Evolutionary conservation across 2,888 invertebrate genomes (phyloP), one percentile per base, ranked within the genome.

Genomic region (Cordylochernes scorpioides): DNA sequence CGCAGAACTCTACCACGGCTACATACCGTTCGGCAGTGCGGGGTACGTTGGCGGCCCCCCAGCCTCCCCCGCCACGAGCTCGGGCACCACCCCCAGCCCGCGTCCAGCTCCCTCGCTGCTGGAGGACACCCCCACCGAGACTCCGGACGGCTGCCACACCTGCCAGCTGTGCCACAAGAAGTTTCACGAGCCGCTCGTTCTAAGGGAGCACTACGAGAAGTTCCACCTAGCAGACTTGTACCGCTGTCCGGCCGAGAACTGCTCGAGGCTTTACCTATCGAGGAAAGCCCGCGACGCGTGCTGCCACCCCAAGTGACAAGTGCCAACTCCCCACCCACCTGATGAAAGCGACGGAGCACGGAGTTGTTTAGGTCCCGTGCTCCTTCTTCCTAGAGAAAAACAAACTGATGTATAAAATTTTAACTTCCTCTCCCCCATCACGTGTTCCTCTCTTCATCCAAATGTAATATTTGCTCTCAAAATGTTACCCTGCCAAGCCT

Each of bases 241-340:
- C 45, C 62, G 65, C 37, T 75, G 75, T 55, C 66, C 68, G n/a
- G 59, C 71, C 28, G 63, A 62, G 33, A 72, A 72, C 9, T 74
- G 75, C 53, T 67, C 65, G 28, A 68, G 71, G 43, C 67, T 71
- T 27, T 77, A 75, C 54, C 66, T 70, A 35, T 72, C 74, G 8
- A 61, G 69, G 42, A 71, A 72, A 39, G 68, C 69, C 41, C 62
- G 75, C n/a, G n/a, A n/a, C n/a, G n/a, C n/a, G n/a, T n/a, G n/a
- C n/a, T n/a, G n/a, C n/a, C n/a, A n/a, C n/a, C n/a, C n/a, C n/a
- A n/a, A n/a, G n/a, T n/a, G n/a, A n/a, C n/a, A n/a, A n/a, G n/a
- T n/a, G n/a, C n/a, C n/a, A n/a, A n/a, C n/a, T n/a, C n/a, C n/a
- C n/a, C n/a, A n/a, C n/a, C n/a, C n/a, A n/a, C n/a, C n/a, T n/a